Base-by-base conservation (phyloP, 2,113 vertebrate genomes). In the Climacteris rufus region DNA sequence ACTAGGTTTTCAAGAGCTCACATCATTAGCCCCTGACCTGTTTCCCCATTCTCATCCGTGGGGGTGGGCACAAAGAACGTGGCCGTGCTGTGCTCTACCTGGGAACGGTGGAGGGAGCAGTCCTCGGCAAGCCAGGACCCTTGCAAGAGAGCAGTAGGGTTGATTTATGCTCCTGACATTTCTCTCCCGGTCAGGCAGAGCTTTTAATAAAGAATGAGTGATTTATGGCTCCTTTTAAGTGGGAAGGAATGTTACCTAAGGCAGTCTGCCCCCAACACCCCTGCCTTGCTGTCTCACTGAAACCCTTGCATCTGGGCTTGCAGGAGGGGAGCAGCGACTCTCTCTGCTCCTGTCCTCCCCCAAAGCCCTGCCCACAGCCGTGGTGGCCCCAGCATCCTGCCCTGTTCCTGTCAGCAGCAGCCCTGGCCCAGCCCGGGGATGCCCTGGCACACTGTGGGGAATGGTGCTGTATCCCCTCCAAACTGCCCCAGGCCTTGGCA, bases 161-260 rank as follows among this genome's bases (percentile, higher is more conserved):
- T 97, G 94, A 96, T 97, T 95, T 96, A 97, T 97, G 85, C 80
- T 94, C 71, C 87, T 92, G 93, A 97, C 88, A 60, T 94, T 77
- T 97, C 72, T 87, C 83, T 94, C 88, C 79, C 5, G 4, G 88
- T 92, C 52, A 61, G 88, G 83, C 92, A 95, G 90, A 90, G 93
- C 94, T 96, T 96, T 96, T 96, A 96, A 96, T 97, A 96, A 96
- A 96, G 96, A 94, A 75, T 95, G 94, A 97, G 92, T 95, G 96
- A 97, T 97, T 96, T 96, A 97, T 71, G 71, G 49, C 59, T 93
- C 70, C 96, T 96, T 96, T 96, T 94, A 95, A 96, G 93, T 80
- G n/a, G 72, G 79, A 96, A 96, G 72, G 96, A 97, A 97, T 97
- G 93, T 97, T 96, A 95, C 96, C 96, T 92, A 83, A 93, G 96